Evolutionary conservation across 2,888 invertebrate genomes (phyloP), one percentile per base, ranked within the genome.

Genomic region (Bombylius major): DNA sequence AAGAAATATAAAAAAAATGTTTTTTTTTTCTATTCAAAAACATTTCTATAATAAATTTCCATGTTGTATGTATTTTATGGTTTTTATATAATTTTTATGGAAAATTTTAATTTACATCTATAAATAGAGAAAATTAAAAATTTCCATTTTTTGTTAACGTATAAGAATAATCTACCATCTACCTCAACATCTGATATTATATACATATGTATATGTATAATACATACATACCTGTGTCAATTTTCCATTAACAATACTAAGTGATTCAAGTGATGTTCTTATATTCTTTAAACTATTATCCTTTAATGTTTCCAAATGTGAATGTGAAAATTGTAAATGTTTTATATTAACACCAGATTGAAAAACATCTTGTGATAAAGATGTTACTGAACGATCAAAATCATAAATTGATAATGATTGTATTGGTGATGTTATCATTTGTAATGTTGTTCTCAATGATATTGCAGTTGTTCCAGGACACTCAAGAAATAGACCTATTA

Each of bases 331-430:
- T 77, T 83, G 90, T 68, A 87, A 79, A 77, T 82, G 86, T 63
- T 79, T 82, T 70, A 88, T 82, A 69, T 80, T 82, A 55, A 82
- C 76, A 68, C 73, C 73, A 32, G 82, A 75, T 56, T 88, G 87
- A 71, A 92, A 90, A 64, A 89, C 79, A 64, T 84, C 84, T 60
- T 83, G 77, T 59, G 85, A 83, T 54, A 93, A 78, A 64, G 84
- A 82, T 59, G 84, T 85, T 63, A 89, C 82, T 63, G 86, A 83
- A 64, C 83, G 83, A 76, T 93, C 91, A 65, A 93, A 80, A 72
- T 92, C 91, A 77, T 92, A 91, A 67, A 93, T 84, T 67, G 87
- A 90, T 68, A 93, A 78, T 51, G 91, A 91, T 71, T 92, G 90
- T 65, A 94, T 82, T 42, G 81, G 77, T 47, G 79, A 79, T 64